Percentiles rank a stretch among this genome's conserved stretches.
phyloP scores from a whole-genome alignment of 2,797 vertebrate species.

The Coranthus polyacanthus region DNA sequence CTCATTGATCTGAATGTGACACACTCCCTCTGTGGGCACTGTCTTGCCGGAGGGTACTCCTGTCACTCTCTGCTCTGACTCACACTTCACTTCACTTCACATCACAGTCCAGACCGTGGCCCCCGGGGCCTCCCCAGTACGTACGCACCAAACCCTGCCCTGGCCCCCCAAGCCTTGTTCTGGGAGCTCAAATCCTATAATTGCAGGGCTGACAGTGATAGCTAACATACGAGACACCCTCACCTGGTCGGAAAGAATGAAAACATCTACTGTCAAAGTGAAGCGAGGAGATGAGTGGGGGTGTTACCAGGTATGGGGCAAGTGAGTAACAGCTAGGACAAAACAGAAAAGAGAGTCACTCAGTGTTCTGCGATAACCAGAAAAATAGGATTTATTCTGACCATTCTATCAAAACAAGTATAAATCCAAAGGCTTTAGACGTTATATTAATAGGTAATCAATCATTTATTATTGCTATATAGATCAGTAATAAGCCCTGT shows the following conservation, averaged over 20 bases:
- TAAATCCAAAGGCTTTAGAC: slow-evolving; percentile 5
- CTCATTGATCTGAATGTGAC: slow-evolving; percentile 67
- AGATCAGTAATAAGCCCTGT: background rate
- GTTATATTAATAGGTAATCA: background rate
- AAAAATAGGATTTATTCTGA: slow-evolving; percentile 16
- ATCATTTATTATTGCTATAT: no score
- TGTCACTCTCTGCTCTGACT: slow-evolving; percentile 80
- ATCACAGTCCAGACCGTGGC: slow-evolving; percentile 67
- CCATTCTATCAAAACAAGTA: slow-evolving; percentile 4
- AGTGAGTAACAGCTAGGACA: slow-evolving; percentile 56
- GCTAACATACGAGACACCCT: slow-evolving; percentile 81
- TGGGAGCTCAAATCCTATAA: slow-evolving; percentile 87
- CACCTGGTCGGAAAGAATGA: slow-evolving; percentile 87
- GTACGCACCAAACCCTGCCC: slow-evolving; percentile 64
- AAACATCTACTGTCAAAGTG: slow-evolving; percentile 84
- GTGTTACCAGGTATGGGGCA: slow-evolving; percentile 51
- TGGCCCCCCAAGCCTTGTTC: slow-evolving; percentile 76
- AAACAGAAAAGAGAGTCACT: slow-evolving; percentile 29
- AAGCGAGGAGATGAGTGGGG: slow-evolving; percentile 60
- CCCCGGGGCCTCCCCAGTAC: slow-evolving; percentile 57
- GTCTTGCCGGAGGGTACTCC: slow-evolving; percentile 67
- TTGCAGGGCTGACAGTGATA: slow-evolving; percentile 87
- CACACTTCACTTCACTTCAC: slow-evolving; percentile 78
- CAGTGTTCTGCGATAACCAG: slow-evolving; percentile 25
- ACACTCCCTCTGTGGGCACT: slow-evolving; percentile 59